A percentile compares a stretch with the other conserved stretches of the same genome.
These are phyloP conservation scores for Lepetodrilus schrolli DNA, from an alignment of 2,888 invertebrate species.

Conservation along the genomic window DNA sequence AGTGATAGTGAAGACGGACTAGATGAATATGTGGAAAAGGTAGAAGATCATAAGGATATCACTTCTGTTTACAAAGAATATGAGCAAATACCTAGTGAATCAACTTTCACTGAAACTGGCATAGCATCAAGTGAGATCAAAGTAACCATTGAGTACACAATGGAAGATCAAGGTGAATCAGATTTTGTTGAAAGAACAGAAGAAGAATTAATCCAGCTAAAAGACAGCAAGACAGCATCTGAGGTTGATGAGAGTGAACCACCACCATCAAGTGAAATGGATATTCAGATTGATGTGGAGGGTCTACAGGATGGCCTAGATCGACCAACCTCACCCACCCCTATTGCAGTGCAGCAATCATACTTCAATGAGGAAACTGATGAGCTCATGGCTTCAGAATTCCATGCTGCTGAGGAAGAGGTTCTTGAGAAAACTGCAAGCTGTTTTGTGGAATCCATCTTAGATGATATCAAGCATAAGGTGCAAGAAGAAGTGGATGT, in stretches of 20 bases:
- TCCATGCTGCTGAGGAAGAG: conserved; percentile 39
- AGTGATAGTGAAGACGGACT: conserved; percentile 29
- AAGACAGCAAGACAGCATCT: conserved; percentile 43
- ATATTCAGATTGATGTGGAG: conserved; percentile 15
- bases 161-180: conserved; percentile 34
- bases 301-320: conserved; percentile 77
- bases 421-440: conserved; percentile 63
- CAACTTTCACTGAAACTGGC: background rate
- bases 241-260: conserved; percentile 42
- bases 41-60: background rate
- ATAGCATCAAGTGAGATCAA: background rate
- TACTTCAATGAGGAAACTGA: conserved; percentile 48
- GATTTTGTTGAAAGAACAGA: conserved; percentile 43
- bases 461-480: conserved; percentile 66
- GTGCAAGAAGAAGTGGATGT: conserved; percentile 48
- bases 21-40: conserved; percentile 28
- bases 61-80: background rate
- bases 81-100: background rate
- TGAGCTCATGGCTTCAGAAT: conserved; percentile 7
- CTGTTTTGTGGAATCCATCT: conserved; percentile 68
- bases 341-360: conserved; percentile 64
- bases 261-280: background rate
- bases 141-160: conserved; percentile 36
- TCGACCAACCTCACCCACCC: conserved; percentile 77
- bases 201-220: conserved; percentile 45